Base-by-base conservation (phyloP, 2,797 vertebrate species). In the Balearica regulorum region DNA sequence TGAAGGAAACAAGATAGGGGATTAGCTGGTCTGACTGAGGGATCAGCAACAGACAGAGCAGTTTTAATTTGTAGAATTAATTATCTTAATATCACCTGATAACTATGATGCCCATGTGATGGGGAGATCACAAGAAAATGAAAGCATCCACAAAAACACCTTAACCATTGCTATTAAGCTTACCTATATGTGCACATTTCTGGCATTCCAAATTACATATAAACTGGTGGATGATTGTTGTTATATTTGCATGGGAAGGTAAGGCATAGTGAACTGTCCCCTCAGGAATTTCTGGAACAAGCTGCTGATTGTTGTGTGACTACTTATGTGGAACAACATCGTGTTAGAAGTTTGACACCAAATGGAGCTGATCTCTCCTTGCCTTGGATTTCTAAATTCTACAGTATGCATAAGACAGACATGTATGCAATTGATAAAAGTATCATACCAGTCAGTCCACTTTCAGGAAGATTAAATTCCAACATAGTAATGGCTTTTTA, bases 391-490 rank as follows among this genome's bases (percentile, higher is more conserved):
- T 80, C 57, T 77, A 19, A 78, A 64, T 80, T 81, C 72, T 37
- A 11, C 41, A 53, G 7, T 6, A 12, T 57, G 35, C 29, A 21
- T 24, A 51, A 49, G 69, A 55, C 31, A 71, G 48, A 25, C 1
- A 3, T 0, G 0, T 57, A 24, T 53, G n/a, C 62, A 24, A 48
- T n/a, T 49, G 31, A 21, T 66, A 25, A 13, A 80, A 24, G 10
- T 55, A 26, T 46, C 46, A 35, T 37, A 35, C 10, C 35, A 44
- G 26, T 71, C 28, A 80, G 6, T 64, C 25, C 14, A 87, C 68
- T 61, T 54, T 83, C 49, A 61, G 49, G 11, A 78, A 35, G 18
- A 29, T 10, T 71, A 25, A 66, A 80, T 82, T 87, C 43, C 43
- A 51, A 16, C 29, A 13, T 39, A 54, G 12, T 53, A 61, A 49